Evolutionary conservation across 2,888 invertebrate species (phyloP).

Genomic region (Sericinus montela): DNA sequence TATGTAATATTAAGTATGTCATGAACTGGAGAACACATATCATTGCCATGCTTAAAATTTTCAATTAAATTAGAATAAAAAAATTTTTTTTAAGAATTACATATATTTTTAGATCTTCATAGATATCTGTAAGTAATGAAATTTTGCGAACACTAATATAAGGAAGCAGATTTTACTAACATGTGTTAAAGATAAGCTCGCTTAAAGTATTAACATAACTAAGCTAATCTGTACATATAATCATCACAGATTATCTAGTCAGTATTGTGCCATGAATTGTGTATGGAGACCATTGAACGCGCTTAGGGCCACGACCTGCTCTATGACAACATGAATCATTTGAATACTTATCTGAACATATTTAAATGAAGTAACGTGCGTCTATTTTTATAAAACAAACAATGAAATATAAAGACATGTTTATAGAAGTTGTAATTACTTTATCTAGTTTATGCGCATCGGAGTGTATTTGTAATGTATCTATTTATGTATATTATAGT

Average conservation of each 20-base stretch:
- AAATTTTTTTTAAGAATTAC: too few species aligned
- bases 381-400: not conserved
- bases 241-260: not conserved
- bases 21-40: too few species aligned
- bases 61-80: too few species aligned
- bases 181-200: too few species aligned
- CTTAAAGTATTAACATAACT: not conserved
- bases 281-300: not conserved
- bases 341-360: slow-evolving; percentile 1
- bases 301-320: not conserved
- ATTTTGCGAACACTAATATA: too few species aligned
- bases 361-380: not conserved
- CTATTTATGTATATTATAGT: too few species aligned
- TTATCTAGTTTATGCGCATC: not conserved
- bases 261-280: not conserved
- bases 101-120: too few species aligned
- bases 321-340: slow-evolving; percentile 3
- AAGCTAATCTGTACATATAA: not conserved
- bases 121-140: too few species aligned
- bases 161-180: too few species aligned
- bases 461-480: too few species aligned
- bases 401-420: not conserved
- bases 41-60: too few species aligned
- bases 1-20: too few species aligned
- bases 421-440: not conserved